phyloP scores from a whole-genome alignment of 2,797 vertebrate species.

The Sebastes nivosus region DNA sequence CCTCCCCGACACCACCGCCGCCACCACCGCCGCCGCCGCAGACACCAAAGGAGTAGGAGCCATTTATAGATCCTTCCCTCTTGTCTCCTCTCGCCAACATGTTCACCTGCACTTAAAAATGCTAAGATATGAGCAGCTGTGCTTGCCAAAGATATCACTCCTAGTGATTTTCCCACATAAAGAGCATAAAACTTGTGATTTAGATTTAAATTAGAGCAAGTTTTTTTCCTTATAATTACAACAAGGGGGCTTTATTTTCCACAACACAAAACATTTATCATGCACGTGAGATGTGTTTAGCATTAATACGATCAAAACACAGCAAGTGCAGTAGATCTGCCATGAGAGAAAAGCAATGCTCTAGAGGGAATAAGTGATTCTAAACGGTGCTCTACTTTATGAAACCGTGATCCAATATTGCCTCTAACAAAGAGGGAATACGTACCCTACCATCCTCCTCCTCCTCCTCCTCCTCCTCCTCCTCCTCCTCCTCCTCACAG shows the following conservation, averaged over 20 bases:
- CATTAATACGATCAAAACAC: constrained; percentile 47
- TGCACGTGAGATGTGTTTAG: constrained; percentile 31
- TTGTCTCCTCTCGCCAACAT: constrained; percentile 28
- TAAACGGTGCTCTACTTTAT: constrained; percentile 76
- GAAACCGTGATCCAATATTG: constrained; percentile 64
- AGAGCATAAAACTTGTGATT: constrained; percentile 4
- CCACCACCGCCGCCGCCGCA: neutral
- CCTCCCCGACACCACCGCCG: constrained; percentile 2
- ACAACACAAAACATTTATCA: constrained; percentile 49
- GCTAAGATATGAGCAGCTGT: constrained; percentile 13
- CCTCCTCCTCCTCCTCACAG: constrained; percentile 28
- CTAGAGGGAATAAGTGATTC: constrained; percentile 68
- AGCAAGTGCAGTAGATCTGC: constrained; percentile 40
- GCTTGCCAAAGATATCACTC: constrained; percentile 1
- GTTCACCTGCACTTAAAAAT: constrained; percentile 47
- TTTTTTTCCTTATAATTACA: constrained; percentile 24
- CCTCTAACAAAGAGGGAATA: constrained; percentile 68
- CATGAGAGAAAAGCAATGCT: constrained; percentile 63
- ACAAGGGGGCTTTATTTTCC: constrained; percentile 21
- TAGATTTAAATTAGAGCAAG: constrained; percentile 8
- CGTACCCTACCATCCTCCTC: constrained; percentile 34
- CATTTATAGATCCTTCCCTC: constrained; percentile 63
- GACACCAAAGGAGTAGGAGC: constrained; percentile 54
- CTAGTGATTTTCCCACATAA: neutral
- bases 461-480: constrained; percentile 37